Evolutionary conservation across 2,888 invertebrate species (phyloP).

Genomic region (Galerucella pusilla): DNA sequence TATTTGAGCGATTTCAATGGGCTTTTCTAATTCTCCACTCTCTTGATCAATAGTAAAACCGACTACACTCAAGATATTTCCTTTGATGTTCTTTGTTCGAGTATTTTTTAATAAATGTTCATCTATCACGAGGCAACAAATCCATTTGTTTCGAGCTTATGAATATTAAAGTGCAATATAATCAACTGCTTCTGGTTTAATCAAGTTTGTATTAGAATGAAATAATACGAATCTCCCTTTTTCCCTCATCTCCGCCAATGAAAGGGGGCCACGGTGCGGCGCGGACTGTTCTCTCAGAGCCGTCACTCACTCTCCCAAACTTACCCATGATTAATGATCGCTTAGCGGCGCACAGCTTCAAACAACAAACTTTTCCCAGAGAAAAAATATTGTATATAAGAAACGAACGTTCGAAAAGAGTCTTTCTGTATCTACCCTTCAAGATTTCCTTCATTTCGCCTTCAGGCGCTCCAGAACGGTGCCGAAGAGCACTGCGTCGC

Average conservation of each 20-base stretch:
- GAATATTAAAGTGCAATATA: no score
- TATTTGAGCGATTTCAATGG: no score
- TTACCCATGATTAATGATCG: constrained; percentile 70
- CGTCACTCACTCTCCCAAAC: constrained; percentile 68
- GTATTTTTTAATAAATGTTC: no score
- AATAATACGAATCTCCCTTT: not conserved
- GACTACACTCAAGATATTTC: no score
- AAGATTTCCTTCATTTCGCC: constrained; percentile 63
- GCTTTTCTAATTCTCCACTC: no score
- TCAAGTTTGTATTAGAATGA: not conserved
- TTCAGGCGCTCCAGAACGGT: constrained; percentile 39
- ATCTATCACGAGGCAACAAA: no score
- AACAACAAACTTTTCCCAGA: constrained; percentile 75
- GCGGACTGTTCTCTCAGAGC: constrained; percentile 61
- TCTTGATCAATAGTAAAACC: no score
- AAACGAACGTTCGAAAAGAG: constrained; percentile 66
- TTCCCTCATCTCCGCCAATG: constrained; percentile 12
- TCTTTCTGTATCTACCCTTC: constrained; percentile 67
- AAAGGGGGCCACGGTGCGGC: constrained; percentile 30
- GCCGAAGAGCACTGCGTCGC: constrained; percentile 33
- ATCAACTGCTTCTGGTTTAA: not conserved
- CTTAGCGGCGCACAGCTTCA: constrained; percentile 69
- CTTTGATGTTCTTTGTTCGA: no score
- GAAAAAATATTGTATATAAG: constrained; percentile 68
- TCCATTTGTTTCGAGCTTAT: no score